Percentiles rank a stretch among this genome's conserved stretches.
These are phyloP conservation scores for Astyanax mexicanus DNA, from an alignment of 2,797 vertebrate species.

Conservation along the genomic window DNA sequence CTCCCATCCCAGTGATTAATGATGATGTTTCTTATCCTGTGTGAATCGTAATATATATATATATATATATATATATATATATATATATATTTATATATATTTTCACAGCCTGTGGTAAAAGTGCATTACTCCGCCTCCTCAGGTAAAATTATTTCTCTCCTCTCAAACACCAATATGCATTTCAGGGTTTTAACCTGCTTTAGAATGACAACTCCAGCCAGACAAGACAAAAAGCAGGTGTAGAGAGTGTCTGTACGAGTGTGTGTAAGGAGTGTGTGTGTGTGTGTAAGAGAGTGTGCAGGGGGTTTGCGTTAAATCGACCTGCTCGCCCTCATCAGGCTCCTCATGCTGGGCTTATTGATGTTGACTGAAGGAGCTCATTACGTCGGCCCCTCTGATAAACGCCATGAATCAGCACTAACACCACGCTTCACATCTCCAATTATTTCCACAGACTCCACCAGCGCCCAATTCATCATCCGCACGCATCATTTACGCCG, in stretches of 20 bases:
- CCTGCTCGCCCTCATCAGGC: constrained; percentile 54
- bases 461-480: constrained; percentile 22
- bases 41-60: too few species aligned
- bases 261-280: neutral
- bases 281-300: neutral
- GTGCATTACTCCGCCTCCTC: too few species aligned
- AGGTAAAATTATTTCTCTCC: too few species aligned
- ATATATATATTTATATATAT: too few species aligned
- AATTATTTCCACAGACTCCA: constrained; percentile 42
- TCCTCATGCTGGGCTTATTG: constrained; percentile 56
- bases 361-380: constrained; percentile 60
- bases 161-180: neutral
- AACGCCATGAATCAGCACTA: constrained; percentile 52
- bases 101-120: too few species aligned
- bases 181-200: neutral
- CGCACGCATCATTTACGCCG: neutral
- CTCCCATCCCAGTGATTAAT: too few species aligned
- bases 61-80: too few species aligned
- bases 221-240: neutral
- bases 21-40: too few species aligned
- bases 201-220: constrained; percentile 44
- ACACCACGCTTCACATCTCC: constrained; percentile 17
- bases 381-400: constrained; percentile 53
- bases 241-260: neutral
- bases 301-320: constrained; percentile 37